These are phyloP conservation scores for Taxidea taxus DNA, from an alignment of 2,113 vertebrate genomes.

Conservation along the genomic window DNA sequence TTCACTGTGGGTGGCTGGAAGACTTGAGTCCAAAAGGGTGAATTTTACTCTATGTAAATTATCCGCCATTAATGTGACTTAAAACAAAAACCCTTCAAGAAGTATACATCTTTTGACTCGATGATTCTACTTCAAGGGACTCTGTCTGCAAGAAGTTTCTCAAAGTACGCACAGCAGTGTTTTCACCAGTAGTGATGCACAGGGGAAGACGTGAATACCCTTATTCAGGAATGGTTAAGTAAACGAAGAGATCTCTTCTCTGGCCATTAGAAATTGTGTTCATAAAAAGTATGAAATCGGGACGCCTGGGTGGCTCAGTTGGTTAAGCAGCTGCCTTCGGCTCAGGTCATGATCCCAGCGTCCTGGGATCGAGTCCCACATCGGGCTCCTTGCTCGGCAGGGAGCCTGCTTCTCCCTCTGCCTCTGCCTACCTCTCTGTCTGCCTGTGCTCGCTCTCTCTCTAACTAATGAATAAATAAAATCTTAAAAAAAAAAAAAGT, in stretches of 20 bases:
- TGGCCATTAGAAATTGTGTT: not conserved
- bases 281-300: not conserved
- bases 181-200: not conserved
- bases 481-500: too few relatives aligned
- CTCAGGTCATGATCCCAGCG: too few relatives aligned
- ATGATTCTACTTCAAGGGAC: not conserved
- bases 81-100: not conserved
- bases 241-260: not conserved
- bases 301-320: too few relatives aligned
- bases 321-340: too few relatives aligned
- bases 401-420: too few relatives aligned
- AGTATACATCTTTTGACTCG: not conserved
- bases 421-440: too few relatives aligned
- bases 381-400: too few relatives aligned
- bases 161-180: not conserved
- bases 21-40: not conserved
- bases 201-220: not conserved
- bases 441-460: too few relatives aligned
- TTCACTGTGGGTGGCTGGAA: not conserved
- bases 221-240: not conserved
- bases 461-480: too few relatives aligned
- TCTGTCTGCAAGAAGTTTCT: not conserved
- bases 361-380: too few relatives aligned
- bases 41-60: not conserved
- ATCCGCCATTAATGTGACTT: not conserved